These are phyloP conservation scores for Pelagia noctiluca DNA, from an alignment of 30 jellyfish, hydroid and myxozoan species.

Conservation along the genomic window DNA sequence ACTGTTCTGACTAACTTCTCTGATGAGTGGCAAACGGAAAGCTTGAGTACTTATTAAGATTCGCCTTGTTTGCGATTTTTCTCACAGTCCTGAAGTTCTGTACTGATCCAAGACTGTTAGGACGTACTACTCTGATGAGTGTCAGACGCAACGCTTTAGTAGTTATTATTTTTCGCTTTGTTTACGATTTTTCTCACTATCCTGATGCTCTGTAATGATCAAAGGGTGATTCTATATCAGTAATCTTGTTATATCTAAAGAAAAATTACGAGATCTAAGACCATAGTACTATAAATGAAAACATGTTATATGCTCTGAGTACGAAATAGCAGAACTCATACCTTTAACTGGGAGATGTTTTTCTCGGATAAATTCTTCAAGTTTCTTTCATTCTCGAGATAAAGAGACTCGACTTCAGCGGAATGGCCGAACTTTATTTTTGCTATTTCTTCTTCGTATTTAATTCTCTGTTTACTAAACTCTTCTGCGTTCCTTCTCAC, in stretches of 20 bases:
- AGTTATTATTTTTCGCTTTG: background rate
- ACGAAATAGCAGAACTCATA: background rate
- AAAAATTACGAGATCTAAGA: background rate
- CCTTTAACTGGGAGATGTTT: constrained; percentile 47
- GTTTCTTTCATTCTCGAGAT: constrained; percentile 53
- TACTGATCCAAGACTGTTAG: no score
- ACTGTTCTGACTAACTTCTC: no score
- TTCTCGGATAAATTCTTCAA: constrained; percentile 36
- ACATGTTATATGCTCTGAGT: background rate
- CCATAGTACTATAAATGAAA: background rate
- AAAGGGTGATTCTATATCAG: background rate
- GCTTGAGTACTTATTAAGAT: no score
- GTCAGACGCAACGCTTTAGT: no score
- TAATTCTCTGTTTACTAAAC: constrained; percentile 11
- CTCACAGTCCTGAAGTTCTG: no score
- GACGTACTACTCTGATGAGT: no score
- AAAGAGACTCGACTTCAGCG: constrained; percentile 57
- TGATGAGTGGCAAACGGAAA: no score
- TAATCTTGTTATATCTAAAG: background rate
- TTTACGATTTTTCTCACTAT: background rate
- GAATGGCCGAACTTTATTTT: constrained; percentile 56
- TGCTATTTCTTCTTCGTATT: constrained; percentile 69
- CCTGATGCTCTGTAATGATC: background rate
- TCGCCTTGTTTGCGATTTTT: no score
- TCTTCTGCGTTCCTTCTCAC: constrained; percentile 33